Evolutionary conservation across 2,888 invertebrate species (phyloP).

Genomic region (Erebia aethiops): DNA sequence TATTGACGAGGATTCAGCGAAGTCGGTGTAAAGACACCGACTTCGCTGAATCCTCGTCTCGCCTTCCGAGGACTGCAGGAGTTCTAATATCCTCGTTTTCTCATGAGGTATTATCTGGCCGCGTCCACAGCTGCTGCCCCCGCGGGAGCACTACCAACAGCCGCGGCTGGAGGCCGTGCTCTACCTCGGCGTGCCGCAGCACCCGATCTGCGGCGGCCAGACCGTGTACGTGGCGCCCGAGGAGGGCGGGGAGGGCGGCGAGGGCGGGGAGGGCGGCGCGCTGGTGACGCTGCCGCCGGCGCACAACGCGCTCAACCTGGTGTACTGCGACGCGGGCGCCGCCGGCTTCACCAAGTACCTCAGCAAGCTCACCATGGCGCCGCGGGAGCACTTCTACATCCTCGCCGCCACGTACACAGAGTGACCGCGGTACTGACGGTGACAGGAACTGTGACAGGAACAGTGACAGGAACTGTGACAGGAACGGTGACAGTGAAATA

Average conservation of each 20-base stretch:
- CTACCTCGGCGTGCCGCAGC: slow-evolving; percentile 59
- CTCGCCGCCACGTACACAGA: slow-evolving; percentile 66
- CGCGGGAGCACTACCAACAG: slow-evolving; percentile 57
- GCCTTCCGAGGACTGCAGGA: too few species aligned
- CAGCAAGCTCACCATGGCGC: slow-evolving; percentile 56
- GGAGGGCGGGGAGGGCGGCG: slow-evolving; percentile 46
- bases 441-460: neutral
- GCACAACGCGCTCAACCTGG: slow-evolving; percentile 87
- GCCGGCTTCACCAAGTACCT: slow-evolving; percentile 76
- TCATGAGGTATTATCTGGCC: neutral
- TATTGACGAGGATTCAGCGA: too few species aligned
- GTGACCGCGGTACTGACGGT: slow-evolving; percentile 47
- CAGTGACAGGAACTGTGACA: too few species aligned
- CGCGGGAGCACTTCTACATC: slow-evolving; percentile 60
- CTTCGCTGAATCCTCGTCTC: too few species aligned
- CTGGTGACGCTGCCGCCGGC: slow-evolving; percentile 85
- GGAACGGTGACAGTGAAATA: too few species aligned
- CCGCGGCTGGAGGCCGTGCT: slow-evolving; percentile 62
- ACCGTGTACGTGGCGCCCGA: slow-evolving; percentile 69
- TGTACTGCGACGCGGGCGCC: slow-evolving; percentile 81
- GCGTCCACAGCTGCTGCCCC: slow-evolving; percentile 69
- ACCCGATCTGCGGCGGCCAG: slow-evolving; percentile 53
- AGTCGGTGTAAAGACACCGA: too few species aligned
- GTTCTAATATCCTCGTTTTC: neutral
- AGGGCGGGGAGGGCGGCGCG: slow-evolving; percentile 48